Evolutionary conservation across 2,888 invertebrate genomes (phyloP), one percentile per base, ranked within the genome.

Genomic region (Parapristionchus giblindavisi): DNA sequence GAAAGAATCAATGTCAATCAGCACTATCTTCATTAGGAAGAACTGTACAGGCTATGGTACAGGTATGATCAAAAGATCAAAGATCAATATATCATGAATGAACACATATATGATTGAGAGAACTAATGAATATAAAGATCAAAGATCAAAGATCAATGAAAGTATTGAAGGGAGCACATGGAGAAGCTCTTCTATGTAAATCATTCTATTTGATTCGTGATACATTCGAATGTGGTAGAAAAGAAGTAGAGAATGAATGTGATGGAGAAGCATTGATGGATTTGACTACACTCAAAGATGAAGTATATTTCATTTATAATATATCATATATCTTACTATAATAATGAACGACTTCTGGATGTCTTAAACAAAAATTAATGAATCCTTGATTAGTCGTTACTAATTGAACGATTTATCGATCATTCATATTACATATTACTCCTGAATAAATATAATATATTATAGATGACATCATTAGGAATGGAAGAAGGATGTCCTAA

Each of bases 171-270:
- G 86, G 86, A 43, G 81, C 87, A 27, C 86, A 86, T 66, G 85
- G 84, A 36, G 85, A 86, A 52, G 86, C 86, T 27, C 80, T 85
- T 24, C 78, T 87, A 34, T 87, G 87, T 78, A 87, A 87, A 66
- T 79, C 83, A 2, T 87, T 87, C 81, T 87, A 87, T 75, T 77
- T 83, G 5, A 83, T 87, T 38, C 75, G 84, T 27, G 78, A 84
- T 32, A 82, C 84, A 0, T 87, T 87, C 81, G 71, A 78, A 8
- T 87, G 87, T 72, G 85, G 85, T 29, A 82, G 85, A 70, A 27
- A 11, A 4, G 27, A 43, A 17, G 82, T 85, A 11, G 75, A 79
- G 60, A 68, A 76, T 34, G 77, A 79, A 6, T 87, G 87, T 54
- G 80, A 82, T 17, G 71, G 75, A 2, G 73, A 79, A 14, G 81